Conservation (phyloP, 2,797 vertebrate species). For the Bradypodion ventrale region DNA sequence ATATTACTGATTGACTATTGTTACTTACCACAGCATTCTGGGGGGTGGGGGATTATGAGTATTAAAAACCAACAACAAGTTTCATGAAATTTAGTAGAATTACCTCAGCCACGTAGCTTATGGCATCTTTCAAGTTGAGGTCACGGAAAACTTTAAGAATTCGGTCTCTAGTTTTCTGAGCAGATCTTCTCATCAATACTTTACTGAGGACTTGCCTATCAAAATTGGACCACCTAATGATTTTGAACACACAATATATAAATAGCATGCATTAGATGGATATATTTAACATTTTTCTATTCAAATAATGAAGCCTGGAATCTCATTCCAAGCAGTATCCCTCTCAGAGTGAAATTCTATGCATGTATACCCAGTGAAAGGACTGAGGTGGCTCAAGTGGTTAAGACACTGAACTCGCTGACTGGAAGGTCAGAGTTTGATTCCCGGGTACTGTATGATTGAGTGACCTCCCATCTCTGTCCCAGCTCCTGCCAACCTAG, state of each 20-base stretch:
- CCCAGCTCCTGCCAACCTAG: no score
- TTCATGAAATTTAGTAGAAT: constrained; percentile 20
- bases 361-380: no score
- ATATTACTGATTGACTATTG: no score
- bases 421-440: no score
- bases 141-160: constrained; percentile 93
- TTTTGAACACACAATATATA: constrained; percentile 44
- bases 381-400: no score
- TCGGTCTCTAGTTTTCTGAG: constrained; percentile 85
- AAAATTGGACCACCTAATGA: constrained; percentile 88
- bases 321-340: background rate
- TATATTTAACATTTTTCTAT: constrained; percentile 24
- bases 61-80: background rate
- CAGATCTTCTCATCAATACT: constrained; percentile 88
- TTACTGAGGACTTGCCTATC: constrained; percentile 87
- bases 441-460: no score
- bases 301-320: background rate
- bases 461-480: no score
- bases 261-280: constrained; percentile 40
- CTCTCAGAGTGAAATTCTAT: background rate
- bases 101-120: constrained; percentile 93
- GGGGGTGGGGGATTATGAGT: background rate
- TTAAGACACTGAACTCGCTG: no score
- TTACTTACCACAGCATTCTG: background rate
- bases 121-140: constrained; percentile 94